Base-by-base conservation (phyloP, 2,797 vertebrate genomes). In the Meda fulgida region DNA sequence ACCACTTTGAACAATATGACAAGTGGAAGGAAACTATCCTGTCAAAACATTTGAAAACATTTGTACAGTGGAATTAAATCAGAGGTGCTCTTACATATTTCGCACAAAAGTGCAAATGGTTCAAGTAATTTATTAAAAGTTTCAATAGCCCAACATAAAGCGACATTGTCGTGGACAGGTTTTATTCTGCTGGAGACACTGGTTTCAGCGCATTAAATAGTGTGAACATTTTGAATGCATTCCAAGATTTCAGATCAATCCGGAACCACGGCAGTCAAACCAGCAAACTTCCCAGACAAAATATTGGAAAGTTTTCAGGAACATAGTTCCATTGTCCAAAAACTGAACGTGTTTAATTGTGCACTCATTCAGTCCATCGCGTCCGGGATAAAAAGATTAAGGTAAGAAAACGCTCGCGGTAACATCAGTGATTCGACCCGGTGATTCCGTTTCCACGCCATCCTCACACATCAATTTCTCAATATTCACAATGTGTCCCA, bases 221-320 rank as follows among this genome's bases (percentile, higher is more conserved):
- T 85, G 66, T 31, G 73, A 55, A 72, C 78, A 85, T 55, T 78
- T 65, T 51, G 36, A 63, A 13, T 2, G 43, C 65, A 36, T 78
- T 85, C 72, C 65, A 75, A 82, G 73, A 81, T 72, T 53, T 53
- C 46, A 38, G 34, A 82, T 81, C 14, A 58, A 26, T 77, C 36
- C 71, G 26, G 23, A 51, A 66, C 16, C 23, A 53, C 4, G 31
- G 65, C 34, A 26, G 69, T 46, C 14, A 2, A 40, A 18, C 10
- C 13, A 66, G 8, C 11, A 26, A 40, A 31, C 8, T 14, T 9
- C 18, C n/a, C 58, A 11, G 18, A 26, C 66, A 19, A 69, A 77
- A 66, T 63, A 46, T 38, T 51, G n/a, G 0, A 6, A 83, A 5
- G 81, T 63, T 38, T 66, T 38, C 29, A 66, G 48, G 36, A 19